These are phyloP conservation scores for Turnix velox DNA, from an alignment of 2,113 vertebrate genomes.

Conservation along the genomic window DNA sequence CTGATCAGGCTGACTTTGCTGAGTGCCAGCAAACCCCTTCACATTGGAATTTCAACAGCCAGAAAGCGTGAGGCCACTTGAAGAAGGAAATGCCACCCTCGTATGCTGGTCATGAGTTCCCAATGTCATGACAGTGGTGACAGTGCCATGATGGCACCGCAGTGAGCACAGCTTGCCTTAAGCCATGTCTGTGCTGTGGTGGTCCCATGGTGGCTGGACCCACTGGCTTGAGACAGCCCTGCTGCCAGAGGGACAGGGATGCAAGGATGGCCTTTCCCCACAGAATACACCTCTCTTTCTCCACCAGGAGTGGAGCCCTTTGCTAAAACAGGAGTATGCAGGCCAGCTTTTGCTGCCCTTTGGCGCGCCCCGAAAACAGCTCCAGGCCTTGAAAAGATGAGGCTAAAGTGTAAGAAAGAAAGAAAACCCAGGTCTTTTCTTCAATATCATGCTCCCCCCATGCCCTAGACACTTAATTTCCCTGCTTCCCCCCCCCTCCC, in stretches of 20 bases:
- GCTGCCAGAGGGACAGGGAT: not conserved
- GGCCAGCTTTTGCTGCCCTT: not conserved
- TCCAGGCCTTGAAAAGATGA: slow-evolving; percentile 40
- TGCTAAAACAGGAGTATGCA: not conserved
- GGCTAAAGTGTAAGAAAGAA: slow-evolving; percentile 18
- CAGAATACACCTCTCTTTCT: not conserved
- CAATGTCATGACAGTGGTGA: accelerated
- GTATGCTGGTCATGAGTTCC: accelerated
- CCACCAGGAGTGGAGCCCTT: not conserved
- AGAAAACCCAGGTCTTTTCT: slow-evolving; percentile 54
- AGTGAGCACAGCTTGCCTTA: accelerated
- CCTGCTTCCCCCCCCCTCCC: slow-evolving; percentile 14
- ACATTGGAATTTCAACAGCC: accelerated
- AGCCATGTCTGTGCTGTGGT: accelerated
- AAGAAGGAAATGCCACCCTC: not conserved
- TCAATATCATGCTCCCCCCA: slow-evolving; percentile 29
- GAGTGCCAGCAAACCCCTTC: not conserved
- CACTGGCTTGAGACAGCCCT: not conserved
- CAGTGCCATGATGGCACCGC: no score
- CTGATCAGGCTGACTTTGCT: not conserved
- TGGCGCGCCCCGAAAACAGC: slow-evolving; percentile 25
- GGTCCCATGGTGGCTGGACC: not conserved
- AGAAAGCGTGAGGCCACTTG: accelerated
- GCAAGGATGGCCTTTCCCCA: not conserved
- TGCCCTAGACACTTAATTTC: slow-evolving; percentile 67